A percentile compares a stretch with the other conserved stretches of the same genome.
Evolutionary conservation across 2,797 vertebrate species (phyloP).

Genomic region (Manis javanica): DNA sequence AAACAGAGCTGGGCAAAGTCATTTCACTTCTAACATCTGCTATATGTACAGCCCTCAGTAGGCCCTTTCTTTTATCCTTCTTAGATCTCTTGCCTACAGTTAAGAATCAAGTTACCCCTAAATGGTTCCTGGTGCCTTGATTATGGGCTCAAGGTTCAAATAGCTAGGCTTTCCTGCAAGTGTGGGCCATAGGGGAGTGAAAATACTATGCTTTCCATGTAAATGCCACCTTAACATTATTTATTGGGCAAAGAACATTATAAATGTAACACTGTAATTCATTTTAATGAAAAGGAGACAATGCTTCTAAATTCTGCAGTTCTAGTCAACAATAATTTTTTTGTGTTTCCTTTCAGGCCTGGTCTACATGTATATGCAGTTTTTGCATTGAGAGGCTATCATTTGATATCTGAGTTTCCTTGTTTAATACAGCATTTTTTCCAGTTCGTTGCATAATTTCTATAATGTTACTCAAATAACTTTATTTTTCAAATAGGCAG

Average conservation of each 20-base stretch:
- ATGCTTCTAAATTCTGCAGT: constrained; percentile 22
- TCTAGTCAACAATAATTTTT: not conserved
- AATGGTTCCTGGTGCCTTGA: not conserved
- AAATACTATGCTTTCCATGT: constrained; percentile 24
- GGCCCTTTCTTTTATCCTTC: constrained; percentile 27
- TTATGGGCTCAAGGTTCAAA: constrained; percentile 5
- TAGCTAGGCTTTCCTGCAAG: not conserved
- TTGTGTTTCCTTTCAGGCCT: constrained; percentile 11
- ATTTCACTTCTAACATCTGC: not conserved
- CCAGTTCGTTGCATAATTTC: constrained; percentile 7
- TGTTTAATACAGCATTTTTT: constrained; percentile 10
- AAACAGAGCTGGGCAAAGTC: not conserved
- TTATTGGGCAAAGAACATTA: constrained; percentile 55
- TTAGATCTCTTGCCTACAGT: not conserved
- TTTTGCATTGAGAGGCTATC: not conserved
- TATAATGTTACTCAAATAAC: not conserved
- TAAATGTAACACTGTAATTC: constrained; percentile 31
- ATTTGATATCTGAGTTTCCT: not conserved
- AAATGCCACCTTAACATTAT: constrained; percentile 19
- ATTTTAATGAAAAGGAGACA: constrained; percentile 37
- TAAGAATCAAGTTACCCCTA: not conserved
- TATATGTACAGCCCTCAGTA: not conserved
- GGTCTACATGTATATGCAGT: not conserved
- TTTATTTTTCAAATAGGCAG: constrained; percentile 10
- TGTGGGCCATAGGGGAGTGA: not conserved